Conservation (phyloP, 2,113 vertebrate genomes). For the Ochotona curzoniae region DNA sequence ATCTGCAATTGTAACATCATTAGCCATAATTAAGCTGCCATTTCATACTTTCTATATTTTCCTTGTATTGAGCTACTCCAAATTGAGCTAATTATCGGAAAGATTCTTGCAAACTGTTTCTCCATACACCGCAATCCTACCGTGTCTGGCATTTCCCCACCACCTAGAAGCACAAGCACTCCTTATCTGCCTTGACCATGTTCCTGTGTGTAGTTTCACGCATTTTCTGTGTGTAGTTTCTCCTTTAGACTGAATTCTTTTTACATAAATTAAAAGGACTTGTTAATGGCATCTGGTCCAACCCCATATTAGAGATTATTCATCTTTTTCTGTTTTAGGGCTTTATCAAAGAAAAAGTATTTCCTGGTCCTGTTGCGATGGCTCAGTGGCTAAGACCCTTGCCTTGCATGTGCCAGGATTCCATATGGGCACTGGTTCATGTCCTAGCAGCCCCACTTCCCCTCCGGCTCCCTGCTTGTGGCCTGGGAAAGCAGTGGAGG, state of each 20-base stretch:
- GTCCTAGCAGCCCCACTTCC: no score
- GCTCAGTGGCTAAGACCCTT: no score
- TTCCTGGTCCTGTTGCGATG: no score
- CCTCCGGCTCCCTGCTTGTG: no score
- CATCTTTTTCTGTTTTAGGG: constrained; percentile 46
- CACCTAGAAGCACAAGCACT: neutral
- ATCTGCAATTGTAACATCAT: constrained; percentile 32
- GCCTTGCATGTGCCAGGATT: no score
- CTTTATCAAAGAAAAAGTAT: constrained; percentile 14
- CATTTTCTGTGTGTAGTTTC: neutral
- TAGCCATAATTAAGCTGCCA: constrained; percentile 54
- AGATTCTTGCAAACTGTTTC: neutral
- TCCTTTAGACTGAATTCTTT: constrained; percentile 21
- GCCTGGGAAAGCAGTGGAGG: no score
- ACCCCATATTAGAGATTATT: constrained; percentile 4
- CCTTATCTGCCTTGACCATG: neutral
- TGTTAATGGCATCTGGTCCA: neutral
- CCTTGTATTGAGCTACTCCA: constrained; percentile 32
- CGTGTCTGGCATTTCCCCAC: neutral
- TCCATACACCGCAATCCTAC: neutral
- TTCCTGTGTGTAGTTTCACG: neutral
- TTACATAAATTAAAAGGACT: constrained; percentile 24
- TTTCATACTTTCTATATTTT: constrained; percentile 27
- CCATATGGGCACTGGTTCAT: no score
- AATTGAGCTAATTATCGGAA: constrained; percentile 44